Evolutionary conservation across 2,113 vertebrate species (phyloP).

Genomic region (Redunca redunca): DNA sequence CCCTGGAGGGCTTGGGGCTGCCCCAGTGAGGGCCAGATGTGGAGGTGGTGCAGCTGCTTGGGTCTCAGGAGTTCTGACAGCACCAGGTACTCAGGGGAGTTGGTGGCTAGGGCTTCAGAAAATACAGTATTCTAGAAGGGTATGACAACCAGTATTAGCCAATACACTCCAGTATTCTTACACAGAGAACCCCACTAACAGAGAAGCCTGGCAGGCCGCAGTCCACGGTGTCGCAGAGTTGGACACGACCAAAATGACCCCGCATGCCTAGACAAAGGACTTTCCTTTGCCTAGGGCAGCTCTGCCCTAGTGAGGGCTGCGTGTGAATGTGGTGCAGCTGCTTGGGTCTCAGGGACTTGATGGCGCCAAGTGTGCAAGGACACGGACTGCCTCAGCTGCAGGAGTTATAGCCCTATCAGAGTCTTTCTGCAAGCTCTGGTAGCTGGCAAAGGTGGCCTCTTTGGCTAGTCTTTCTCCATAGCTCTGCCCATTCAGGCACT

Average conservation of each 20-base stretch:
- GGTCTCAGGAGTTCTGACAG: not conserved
- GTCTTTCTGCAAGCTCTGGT: not conserved
- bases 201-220: not conserved
- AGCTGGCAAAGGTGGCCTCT: not conserved
- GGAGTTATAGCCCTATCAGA: not conserved
- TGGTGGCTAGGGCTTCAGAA: not conserved
- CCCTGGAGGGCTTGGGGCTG: not conserved
- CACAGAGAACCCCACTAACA: not conserved
- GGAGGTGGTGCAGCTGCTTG: not conserved
- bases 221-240: fast-evolving
- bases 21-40: not conserved
- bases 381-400: not conserved
- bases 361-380: not conserved
- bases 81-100: not conserved
- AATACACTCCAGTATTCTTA: not conserved
- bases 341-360: not conserved
- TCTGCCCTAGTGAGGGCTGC: not conserved
- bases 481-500: not conserved
- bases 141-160: not conserved
- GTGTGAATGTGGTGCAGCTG: not conserved
- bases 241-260: not conserved
- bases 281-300: not conserved
- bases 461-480: not conserved
- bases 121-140: not conserved
- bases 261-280: not conserved